Evolutionary conservation across 2,113 vertebrate species (phyloP).

Genomic region (Nerophis ophidion): DNA sequence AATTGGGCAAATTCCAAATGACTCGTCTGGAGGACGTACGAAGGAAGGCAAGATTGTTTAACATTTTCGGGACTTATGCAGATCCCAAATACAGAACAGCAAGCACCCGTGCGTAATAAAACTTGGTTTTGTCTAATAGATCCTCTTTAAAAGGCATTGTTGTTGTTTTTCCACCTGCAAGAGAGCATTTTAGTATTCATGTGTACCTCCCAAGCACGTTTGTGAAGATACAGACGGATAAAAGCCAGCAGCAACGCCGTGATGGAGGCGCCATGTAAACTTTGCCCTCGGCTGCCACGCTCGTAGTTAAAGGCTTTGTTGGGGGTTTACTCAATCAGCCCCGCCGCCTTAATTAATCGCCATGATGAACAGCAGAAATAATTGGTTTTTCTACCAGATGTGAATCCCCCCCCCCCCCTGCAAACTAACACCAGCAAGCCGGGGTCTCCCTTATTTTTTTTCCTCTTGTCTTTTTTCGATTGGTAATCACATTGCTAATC

Average conservation of each 20-base stretch:
- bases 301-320: conserved; percentile 45
- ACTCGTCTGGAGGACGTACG: no score
- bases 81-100: no score
- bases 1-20: no score
- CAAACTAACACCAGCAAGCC: conserved; percentile 54
- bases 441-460: conserved; percentile 5
- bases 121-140: no score
- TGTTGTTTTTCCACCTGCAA: background rate
- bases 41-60: no score
- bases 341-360: conserved; percentile 59
- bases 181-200: background rate
- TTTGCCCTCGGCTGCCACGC: conserved; percentile 27
- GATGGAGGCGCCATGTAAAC: conserved; percentile 33
- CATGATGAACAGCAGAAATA: conserved; percentile 64
- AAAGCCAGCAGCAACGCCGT: conserved; percentile 24
- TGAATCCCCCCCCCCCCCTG: conserved; percentile 44
- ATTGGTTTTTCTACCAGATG: conserved; percentile 66
- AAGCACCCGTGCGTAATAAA: no score
- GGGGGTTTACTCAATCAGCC: conserved; percentile 63
- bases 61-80: no score
- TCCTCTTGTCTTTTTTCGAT: conserved; percentile 7
- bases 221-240: conserved; percentile 21
- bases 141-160: no score
- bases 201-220: conserved; percentile 17
- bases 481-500: conserved; percentile 51